Base-by-base conservation (phyloP, 2,888 invertebrate genomes). In the Thumatha senex region DNA sequence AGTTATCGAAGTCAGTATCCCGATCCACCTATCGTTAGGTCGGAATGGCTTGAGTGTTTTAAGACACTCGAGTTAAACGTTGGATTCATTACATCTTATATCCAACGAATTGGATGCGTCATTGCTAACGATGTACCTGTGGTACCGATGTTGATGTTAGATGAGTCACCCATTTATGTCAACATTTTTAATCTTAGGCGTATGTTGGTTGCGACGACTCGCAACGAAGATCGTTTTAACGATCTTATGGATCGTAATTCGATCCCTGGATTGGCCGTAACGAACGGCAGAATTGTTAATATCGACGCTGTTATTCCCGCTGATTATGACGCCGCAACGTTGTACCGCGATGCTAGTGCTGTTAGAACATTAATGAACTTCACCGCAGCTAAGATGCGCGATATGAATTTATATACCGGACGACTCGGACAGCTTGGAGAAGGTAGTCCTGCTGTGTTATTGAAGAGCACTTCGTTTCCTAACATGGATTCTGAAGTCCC, bases 301-400 rank as follows among this genome's bases (percentile, higher is more conserved):
- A 1, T 30, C 2, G 3, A 29, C 2, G 30, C 11, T 4, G 13
- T 41, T 7, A 41, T 41, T 12, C 41, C 41, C 0, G 29, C 13
- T 13, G 9, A 29, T 7, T 41, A 41, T 13, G 30, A 30, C 13
- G 30, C 41, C 1, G 41, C 41, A 8, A 12, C 2, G 1, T 30
- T 13, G n/a, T 41, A 41, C 30, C 41, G 30, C 30, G 41, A 41
- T 41, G 41, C 41, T 0, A 41, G 41, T 30, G 41, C 41, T 1
- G 41, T 41, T 30, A 13, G 41, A 1, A 30, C 29, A 30, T 13
- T 41, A 0, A 41, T 41, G 41, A 41, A 41, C 1, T 41, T 7
- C 13, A 41, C 41, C 3, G n/a, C 41, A 4, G 24, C 41, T 0
- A 41, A 41, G 13, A 41, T 41, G 41, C 41, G 41, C 1, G 41